A percentile compares a stretch with the other conserved stretches of the same genome.
phyloP scores from a whole-genome alignment of 92 coral and sea anemone species.

The Palythoa heliodiscus region DNA sequence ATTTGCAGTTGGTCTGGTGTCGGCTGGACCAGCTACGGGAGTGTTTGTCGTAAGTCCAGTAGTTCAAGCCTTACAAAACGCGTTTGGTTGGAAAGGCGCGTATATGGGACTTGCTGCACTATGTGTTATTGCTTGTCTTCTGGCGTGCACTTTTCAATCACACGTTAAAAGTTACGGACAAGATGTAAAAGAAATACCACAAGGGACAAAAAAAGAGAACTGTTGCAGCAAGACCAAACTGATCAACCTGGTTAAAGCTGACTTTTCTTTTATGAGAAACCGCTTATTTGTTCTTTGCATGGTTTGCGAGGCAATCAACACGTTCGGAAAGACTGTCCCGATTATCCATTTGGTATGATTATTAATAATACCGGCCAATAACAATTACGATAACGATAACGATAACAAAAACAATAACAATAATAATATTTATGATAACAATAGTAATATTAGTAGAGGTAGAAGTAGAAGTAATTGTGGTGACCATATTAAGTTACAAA shows the following conservation, averaged over 20 bases:
- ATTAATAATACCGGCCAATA: too few species aligned
- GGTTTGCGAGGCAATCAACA: background rate
- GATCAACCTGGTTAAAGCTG: background rate
- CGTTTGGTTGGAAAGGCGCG: slow-evolving; percentile 1
- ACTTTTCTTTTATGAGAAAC: background rate
- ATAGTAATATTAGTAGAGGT: background rate
- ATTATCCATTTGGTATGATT: background rate
- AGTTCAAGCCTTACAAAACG: background rate
- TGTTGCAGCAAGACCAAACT: background rate
- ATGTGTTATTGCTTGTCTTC: background rate
- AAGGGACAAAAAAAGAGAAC: background rate
- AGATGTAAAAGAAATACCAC: background rate
- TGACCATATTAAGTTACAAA: too few species aligned
- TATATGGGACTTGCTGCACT: background rate
- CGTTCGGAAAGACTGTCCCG: background rate
- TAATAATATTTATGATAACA: background rate
- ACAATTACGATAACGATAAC: too few species aligned
- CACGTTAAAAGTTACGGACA: background rate
- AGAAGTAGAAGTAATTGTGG: background rate
- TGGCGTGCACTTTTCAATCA: background rate
- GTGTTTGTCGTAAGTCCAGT: slow-evolving; percentile 6
- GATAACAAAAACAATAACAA: background rate
- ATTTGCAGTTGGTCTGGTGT: background rate
- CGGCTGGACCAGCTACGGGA: background rate
- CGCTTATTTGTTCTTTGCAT: background rate